phyloP scores from a whole-genome alignment of 53 echinoderm and acorn worm species.

The Zoroaster sp. region DNA sequence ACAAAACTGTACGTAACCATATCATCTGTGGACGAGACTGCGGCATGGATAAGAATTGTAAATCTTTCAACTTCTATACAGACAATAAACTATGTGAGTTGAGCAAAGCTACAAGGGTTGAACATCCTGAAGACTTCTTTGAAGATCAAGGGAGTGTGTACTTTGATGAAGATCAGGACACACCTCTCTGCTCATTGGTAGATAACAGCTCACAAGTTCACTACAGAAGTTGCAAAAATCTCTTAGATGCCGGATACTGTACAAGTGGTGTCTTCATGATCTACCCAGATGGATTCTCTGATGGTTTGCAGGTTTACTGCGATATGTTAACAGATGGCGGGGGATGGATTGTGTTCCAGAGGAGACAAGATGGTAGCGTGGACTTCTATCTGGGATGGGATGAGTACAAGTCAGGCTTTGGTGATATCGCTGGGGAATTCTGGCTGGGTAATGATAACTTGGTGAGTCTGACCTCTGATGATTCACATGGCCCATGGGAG shows the following conservation, averaged over 20 bases:
- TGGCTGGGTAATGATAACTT: slow-evolving; percentile 11
- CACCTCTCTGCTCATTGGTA: background rate
- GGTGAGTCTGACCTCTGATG: slow-evolving; percentile 3
- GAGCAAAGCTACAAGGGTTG: background rate
- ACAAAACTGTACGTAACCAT: background rate
- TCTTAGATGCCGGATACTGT: background rate
- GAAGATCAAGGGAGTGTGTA: background rate
- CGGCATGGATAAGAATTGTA: background rate
- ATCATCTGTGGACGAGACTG: slow-evolving; percentile 3
- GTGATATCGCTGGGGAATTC: background rate
- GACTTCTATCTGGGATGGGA: slow-evolving; percentile 9
- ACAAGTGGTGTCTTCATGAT: slow-evolving; percentile 1
- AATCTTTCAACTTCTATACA: background rate
- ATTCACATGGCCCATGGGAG: background rate
- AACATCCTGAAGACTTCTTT: background rate
- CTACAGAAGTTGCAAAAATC: background rate
- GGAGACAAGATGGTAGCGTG: background rate
- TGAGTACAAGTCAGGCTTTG: slow-evolving; percentile 12
- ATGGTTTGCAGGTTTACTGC: background rate
- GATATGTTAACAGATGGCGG: slow-evolving; percentile 1
- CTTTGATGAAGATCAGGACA: background rate
- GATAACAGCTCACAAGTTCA: background rate
- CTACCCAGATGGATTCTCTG: background rate
- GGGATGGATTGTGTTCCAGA: background rate
- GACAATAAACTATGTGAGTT: background rate